Base-by-base conservation (phyloP, 2,888 invertebrate genomes). In the Protula sp. region DNA sequence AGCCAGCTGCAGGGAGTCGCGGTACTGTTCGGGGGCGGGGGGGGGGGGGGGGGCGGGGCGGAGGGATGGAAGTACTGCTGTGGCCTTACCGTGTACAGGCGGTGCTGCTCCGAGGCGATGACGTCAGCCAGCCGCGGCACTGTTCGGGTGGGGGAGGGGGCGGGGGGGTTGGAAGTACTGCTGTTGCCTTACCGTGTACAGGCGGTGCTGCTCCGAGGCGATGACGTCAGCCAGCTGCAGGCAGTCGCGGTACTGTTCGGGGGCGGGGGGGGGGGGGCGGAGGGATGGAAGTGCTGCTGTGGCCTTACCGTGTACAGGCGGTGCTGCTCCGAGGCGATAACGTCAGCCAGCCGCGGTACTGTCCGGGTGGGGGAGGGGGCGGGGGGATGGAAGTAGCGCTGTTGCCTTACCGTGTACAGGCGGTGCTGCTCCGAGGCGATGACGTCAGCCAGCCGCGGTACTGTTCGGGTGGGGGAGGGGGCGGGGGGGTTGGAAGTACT, bases 131-230 rank as follows among this genome's bases (percentile, higher is more conserved):
- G n/a, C n/a, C n/a, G n/a, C n/a, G n/a, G n/a, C n/a, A n/a, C n/a
- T n/a, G n/a, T n/a, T n/a, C n/a, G n/a, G n/a, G n/a, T n/a, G n/a
- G n/a, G n/a, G n/a, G n/a, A n/a, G n/a, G n/a, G n/a, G n/a, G n/a
- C n/a, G n/a, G n/a, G n/a, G n/a, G n/a, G n/a, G n/a, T n/a, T n/a
- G n/a, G n/a, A n/a, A n/a, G n/a, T n/a, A n/a, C n/a, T n/a, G n/a
- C n/a, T n/a, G n/a, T n/a, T n/a, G n/a, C n/a, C n/a, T n/a, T 54
- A 91, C 90, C 84, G 88, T 87, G 73, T 92, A 94, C 1, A 95
- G 81, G 70, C 87, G 84, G 72, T 90, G 85, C 65, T 87, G 87
- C 76, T 94, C 92, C 1, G 87, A 87, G 9, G 91, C 88, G 58
- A 95, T 83, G 60, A 90, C 83, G 80, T 92, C 88, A 4, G 91